Conservation (phyloP, 2,113 vertebrate species). For the Hipposideros armiger region DNA sequence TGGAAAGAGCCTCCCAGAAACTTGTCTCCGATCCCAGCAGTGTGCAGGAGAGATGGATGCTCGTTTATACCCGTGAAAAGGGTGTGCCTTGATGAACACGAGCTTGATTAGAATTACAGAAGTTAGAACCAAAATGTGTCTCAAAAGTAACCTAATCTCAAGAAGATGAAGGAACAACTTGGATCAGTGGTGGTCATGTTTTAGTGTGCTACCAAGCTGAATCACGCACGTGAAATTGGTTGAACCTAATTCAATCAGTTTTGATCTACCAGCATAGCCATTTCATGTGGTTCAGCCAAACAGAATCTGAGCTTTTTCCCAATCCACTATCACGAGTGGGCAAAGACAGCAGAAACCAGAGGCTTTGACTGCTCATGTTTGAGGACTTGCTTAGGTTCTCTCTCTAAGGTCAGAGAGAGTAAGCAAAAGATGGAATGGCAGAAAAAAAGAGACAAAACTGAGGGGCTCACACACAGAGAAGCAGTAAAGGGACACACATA, state of each 20-base stretch:
- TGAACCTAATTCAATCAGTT: not conserved
- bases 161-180: not conserved
- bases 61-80: not conserved
- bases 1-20: not conserved
- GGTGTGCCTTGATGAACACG: not conserved
- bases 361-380: not conserved
- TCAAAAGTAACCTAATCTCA: not conserved
- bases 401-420: not conserved
- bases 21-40: not conserved
- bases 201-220: not conserved
- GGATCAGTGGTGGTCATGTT: accelerated
- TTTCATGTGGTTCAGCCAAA: not conserved
- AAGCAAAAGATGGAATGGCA: not conserved
- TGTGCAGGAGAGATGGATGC: not conserved
- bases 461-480: not conserved
- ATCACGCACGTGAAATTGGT: not conserved
- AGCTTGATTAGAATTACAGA: not conserved
- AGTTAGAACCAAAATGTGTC: not conserved
- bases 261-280: not conserved
- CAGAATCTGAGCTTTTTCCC: not conserved
- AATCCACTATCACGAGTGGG: not conserved
- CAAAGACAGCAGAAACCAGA: not conserved
- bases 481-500: not conserved
- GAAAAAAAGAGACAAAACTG: not conserved
- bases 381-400: not conserved